Base-by-base conservation (phyloP, 2,888 invertebrate species). In the Aromia moschata region DNA sequence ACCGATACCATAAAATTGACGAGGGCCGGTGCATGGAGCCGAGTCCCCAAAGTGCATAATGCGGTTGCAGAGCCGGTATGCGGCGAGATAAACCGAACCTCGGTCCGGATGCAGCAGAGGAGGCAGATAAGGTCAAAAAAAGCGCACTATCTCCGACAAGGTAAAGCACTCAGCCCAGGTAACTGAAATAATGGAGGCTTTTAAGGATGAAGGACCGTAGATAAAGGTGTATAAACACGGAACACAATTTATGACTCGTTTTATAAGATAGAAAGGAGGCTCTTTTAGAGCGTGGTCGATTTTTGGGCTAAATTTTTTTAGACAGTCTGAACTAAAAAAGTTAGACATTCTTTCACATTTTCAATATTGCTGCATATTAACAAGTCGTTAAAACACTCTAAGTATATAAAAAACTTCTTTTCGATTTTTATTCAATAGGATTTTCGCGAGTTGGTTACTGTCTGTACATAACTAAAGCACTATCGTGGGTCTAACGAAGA, bases 111-210 rank as follows among this genome's bases (percentile, higher is more conserved):
- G 52, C 52, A 17, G 52, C 41, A 41, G 30, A 52, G 40, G 46
- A 53, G 56, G 41, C 41, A 65, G 71, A 72, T 72, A 72, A 72
- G 54, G 69, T n/a, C 68, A 62, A 68, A 69, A 33, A 70, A 71
- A 68, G 61, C 61, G 62, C 63, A 69, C 71, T 74, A 74, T 74
- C 73, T 67, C 55, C 67, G 64, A 74, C 74, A 74, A 73, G 74
- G 73, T 71, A 74, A 74, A 74, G 74, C 74, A 74, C 74, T 74
- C 71, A 70, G 47, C 58, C 58, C 73, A 72, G 74, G 74, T 60
- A 73, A 69, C 57, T 64, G 56, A 62, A 38, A 68, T 67, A 70
- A 70, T 68, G 65, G 65, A 64, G 49, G 64, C 61, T 65, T 70
- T 70, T 67, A 56, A 61, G 65, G 65, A 65, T 62, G 67, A 63